A percentile compares a stretch with the other conserved stretches of the same genome.
Conservation (phyloP, 53 echinoderm and acorn worm species). For the Antedon mediterranea region DNA sequence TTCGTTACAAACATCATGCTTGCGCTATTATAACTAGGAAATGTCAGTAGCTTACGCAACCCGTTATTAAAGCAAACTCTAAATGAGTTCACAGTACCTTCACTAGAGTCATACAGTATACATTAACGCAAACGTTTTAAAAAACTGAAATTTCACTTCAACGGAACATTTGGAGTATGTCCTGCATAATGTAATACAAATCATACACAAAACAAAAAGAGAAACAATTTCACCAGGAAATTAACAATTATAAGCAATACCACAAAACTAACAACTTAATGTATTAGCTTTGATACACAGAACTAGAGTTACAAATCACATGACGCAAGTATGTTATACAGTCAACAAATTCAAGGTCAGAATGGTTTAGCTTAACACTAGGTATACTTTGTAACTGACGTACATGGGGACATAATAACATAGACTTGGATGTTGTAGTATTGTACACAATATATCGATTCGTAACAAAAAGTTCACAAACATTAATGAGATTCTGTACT, state of each 20-base stretch:
- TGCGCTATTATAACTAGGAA: no score
- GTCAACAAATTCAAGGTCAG: background rate
- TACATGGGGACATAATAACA: background rate
- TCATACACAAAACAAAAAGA: background rate
- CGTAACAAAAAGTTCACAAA: background rate
- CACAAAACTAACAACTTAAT: background rate
- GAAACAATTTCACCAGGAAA: no score
- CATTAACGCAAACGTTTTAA: background rate
- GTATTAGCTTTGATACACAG: background rate
- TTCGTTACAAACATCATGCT: no score
- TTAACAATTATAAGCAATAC: no score
- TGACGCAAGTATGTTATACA: background rate
- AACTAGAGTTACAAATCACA: background rate
- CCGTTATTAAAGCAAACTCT: no score
- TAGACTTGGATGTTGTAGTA: background rate
- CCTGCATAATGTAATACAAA: background rate
- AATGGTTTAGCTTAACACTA: background rate
- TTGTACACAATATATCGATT: background rate
- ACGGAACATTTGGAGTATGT: background rate
- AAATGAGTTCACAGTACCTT: no score
- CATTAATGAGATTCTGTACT: background rate
- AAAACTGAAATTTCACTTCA: background rate
- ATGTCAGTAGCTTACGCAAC: no score
- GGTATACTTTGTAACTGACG: background rate
- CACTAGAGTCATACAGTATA: no score